These are phyloP conservation scores for Anadara kagoshimensis DNA, from an alignment of 1,140 invertebrate species.

Conservation along the genomic window DNA sequence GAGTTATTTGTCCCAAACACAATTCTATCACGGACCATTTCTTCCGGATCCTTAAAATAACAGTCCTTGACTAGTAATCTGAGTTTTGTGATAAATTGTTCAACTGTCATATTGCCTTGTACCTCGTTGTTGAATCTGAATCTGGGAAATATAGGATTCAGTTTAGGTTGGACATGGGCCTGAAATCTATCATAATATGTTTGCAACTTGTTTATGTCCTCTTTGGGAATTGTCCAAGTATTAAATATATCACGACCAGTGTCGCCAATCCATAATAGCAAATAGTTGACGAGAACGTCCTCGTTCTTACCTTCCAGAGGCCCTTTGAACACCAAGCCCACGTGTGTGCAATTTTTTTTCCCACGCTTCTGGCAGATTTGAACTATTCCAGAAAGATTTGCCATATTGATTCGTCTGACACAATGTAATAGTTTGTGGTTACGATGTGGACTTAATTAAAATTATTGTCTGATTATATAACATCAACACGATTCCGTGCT, in stretches of 20 bases:
- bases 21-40: conserved; percentile 17
- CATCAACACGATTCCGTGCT: no score
- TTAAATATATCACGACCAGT: conserved; percentile 27
- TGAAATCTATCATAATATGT: conserved; percentile 22
- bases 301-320: conserved; percentile 38
- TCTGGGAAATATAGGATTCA: conserved; percentile 24
- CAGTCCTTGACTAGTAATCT: no score
- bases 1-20: no score
- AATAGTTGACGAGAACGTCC: conserved; percentile 10
- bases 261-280: conserved; percentile 38
- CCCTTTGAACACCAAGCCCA: conserved; percentile 35
- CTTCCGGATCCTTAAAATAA: conserved; percentile 9
- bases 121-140: conserved; percentile 30
- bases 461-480: no score
- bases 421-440: no score
- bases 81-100: no score
- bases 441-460: no score
- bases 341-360: conserved; percentile 35
- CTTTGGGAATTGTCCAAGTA: conserved; percentile 20
- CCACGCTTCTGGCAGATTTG: conserved; percentile 30
- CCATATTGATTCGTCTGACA: no score
- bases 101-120: conserved; percentile 1
- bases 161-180: conserved; percentile 28
- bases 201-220: conserved; percentile 21
- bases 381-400: no score